These are phyloP conservation scores for Macrotrachela quadricornifera DNA, from an alignment of 1,140 invertebrate genomes.

Conservation along the genomic window DNA sequence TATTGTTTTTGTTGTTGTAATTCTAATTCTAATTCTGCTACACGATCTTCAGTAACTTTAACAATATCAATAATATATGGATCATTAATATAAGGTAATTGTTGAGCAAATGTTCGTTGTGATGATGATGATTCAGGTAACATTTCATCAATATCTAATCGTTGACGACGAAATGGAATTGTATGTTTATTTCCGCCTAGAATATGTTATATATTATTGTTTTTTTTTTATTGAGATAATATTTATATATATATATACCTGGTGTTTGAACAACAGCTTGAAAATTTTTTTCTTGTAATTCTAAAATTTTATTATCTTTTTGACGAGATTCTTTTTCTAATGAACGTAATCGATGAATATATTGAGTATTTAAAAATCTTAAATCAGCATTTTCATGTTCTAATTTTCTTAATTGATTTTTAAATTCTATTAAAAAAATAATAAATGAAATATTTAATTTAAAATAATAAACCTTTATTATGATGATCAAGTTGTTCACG, in stretches of 20 bases:
- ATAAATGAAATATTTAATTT: slow-evolving; percentile 1
- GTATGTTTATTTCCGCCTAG: slow-evolving; percentile 26
- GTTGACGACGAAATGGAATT: slow-evolving; percentile 27
- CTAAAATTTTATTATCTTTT: slow-evolving; percentile 37
- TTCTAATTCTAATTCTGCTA: slow-evolving; percentile 19
- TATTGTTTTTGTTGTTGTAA: slow-evolving; percentile 14
- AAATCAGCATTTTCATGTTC: slow-evolving; percentile 40
- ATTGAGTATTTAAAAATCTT: slow-evolving; percentile 36
- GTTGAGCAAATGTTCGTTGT: slow-evolving; percentile 10
- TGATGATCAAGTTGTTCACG: slow-evolving; percentile 41
- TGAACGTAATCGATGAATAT: slow-evolving; percentile 35
- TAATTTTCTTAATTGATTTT: slow-evolving; percentile 35
- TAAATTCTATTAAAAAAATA: slow-evolving; percentile 34
- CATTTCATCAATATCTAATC: slow-evolving; percentile 26
- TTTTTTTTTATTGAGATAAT: no score
- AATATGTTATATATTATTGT: slow-evolving; percentile 3
- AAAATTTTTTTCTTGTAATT: slow-evolving; percentile 38
- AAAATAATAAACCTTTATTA: slow-evolving; percentile 28
- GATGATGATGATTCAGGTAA: slow-evolving; percentile 12
- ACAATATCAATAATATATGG: slow-evolving; percentile 28
- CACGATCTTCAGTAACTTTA: slow-evolving; percentile 24
- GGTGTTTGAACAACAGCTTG: slow-evolving; percentile 32
- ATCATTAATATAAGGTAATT: slow-evolving; percentile 15
- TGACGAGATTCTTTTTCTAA: slow-evolving; percentile 36
- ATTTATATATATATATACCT: slow-evolving; percentile 17